Conservation (phyloP, 2,888 invertebrate species). For the Bursaphelenchus okinawaensis region DNA sequence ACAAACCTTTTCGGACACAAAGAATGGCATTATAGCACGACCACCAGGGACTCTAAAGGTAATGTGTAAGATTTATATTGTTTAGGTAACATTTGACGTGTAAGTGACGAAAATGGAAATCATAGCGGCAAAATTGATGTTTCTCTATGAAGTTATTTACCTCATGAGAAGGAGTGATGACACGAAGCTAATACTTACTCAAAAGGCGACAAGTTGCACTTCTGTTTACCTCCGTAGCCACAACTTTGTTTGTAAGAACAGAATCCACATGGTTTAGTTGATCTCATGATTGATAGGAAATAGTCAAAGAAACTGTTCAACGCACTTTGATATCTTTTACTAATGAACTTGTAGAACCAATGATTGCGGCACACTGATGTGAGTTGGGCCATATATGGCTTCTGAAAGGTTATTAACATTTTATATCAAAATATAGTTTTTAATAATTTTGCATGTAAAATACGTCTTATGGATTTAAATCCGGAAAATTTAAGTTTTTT, state of each 20-base stretch:
- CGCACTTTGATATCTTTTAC: slow-evolving; percentile 38
- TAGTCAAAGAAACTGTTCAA: slow-evolving; percentile 53
- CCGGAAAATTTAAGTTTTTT: too few species aligned
- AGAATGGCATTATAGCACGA: slow-evolving; percentile 52
- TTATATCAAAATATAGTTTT: background rate
- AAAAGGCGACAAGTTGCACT: slow-evolving; percentile 51
- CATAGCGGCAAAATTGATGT: too few species aligned
- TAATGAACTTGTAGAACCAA: slow-evolving; percentile 55
- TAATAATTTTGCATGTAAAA: background rate
- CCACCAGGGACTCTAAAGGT: slow-evolving; percentile 44
- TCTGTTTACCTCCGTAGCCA: slow-evolving; percentile 50
- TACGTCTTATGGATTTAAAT: background rate
- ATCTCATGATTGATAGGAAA: slow-evolving; percentile 41
- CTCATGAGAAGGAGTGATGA: too few species aligned
- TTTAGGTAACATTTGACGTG: background rate
- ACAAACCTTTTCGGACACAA: slow-evolving; percentile 54
- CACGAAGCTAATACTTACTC: too few species aligned
- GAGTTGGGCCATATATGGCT: slow-evolving; percentile 48
- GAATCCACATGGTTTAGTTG: slow-evolving; percentile 47
- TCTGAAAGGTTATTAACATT: too few species aligned
- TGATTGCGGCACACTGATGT: slow-evolving; percentile 51
- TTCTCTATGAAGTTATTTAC: background rate
- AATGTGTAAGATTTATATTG: background rate
- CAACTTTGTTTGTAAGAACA: slow-evolving; percentile 54
- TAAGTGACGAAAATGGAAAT: too few species aligned